These are phyloP conservation scores for Artibeus lituratus DNA, from an alignment of 2,797 vertebrate genomes.

Conservation along the genomic window DNA sequence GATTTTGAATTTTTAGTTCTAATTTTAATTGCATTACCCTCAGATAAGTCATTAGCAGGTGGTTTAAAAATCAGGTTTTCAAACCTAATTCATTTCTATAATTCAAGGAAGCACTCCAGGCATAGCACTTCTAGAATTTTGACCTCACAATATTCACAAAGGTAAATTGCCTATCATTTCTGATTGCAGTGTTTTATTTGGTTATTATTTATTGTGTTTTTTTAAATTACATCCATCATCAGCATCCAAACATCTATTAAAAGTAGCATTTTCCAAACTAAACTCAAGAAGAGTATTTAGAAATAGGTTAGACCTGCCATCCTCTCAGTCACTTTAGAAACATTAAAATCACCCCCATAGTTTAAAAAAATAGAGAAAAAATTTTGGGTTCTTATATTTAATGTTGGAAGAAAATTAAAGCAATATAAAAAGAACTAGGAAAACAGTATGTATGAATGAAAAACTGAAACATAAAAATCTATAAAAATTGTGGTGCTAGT, in stretches of 20 bases:
- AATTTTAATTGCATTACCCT: conserved; percentile 19
- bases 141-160: background rate
- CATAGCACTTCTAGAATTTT: background rate
- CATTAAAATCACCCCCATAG: background rate
- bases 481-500: background rate
- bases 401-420: conserved; percentile 13
- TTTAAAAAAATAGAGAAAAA: background rate
- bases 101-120: conserved; percentile 14
- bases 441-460: conserved; percentile 2
- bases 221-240: conserved; percentile 12
- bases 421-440: background rate
- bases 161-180: conserved; percentile 12
- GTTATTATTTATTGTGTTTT: conserved; percentile 39
- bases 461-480: conserved; percentile 19
- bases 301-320: background rate
- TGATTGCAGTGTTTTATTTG: conserved; percentile 31
- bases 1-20: conserved; percentile 27
- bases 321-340: background rate
- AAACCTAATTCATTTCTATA: conserved; percentile 10
- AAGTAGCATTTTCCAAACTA: background rate
- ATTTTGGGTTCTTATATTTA: background rate
- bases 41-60: conserved; percentile 33
- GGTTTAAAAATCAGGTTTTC: conserved; percentile 27
- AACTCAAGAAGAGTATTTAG: background rate
- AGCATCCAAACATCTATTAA: background rate